Percentiles rank a stretch among this genome's conserved stretches.
phyloP scores from a whole-genome alignment of 2,797 vertebrate species.

The Urophycis tenuis region DNA sequence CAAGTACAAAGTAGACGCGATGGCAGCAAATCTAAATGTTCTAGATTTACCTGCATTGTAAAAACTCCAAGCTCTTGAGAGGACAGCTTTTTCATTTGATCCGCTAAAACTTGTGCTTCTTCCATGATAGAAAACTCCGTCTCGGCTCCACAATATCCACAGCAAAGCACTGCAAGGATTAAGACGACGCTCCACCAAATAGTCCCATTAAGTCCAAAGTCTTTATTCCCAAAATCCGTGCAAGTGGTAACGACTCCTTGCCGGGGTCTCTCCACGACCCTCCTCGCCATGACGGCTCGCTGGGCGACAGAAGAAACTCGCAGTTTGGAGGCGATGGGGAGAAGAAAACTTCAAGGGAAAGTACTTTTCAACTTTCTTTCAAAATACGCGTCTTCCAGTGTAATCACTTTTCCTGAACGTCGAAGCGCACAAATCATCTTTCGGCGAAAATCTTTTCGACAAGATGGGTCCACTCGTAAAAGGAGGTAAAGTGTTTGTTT shows the following conservation, averaged over 20 bases:
- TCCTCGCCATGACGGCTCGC: constrained; percentile 72
- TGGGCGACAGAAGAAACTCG: constrained; percentile 40
- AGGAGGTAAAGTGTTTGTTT: neutral
- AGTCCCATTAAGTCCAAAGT: too few species aligned
- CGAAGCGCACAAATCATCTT: neutral
- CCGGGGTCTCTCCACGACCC: constrained; percentile 51
- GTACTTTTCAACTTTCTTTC: constrained; percentile 68
- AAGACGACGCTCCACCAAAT: constrained; percentile 64
- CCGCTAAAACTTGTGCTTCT: constrained; percentile 85
- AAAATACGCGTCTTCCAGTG: constrained; percentile 35
- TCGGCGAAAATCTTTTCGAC: neutral
- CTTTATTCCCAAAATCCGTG: constrained; percentile 21
- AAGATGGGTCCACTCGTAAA: neutral
- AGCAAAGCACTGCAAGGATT: constrained; percentile 64
- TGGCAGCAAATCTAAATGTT: neutral
- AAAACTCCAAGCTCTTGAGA: constrained; percentile 90
- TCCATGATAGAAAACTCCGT: constrained; percentile 92
- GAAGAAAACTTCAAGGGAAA: constrained; percentile 60
- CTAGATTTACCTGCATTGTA: constrained; percentile 86
- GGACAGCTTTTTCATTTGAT: constrained; percentile 88
- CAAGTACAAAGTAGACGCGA: too few species aligned
- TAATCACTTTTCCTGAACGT: constrained; percentile 4
- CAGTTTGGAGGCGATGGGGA: constrained; percentile 23
- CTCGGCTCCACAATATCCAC: constrained; percentile 73
- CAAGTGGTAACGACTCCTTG: neutral